phyloP scores from a whole-genome alignment of 2,113 vertebrate genomes.

The Struthidea cinerea region DNA sequence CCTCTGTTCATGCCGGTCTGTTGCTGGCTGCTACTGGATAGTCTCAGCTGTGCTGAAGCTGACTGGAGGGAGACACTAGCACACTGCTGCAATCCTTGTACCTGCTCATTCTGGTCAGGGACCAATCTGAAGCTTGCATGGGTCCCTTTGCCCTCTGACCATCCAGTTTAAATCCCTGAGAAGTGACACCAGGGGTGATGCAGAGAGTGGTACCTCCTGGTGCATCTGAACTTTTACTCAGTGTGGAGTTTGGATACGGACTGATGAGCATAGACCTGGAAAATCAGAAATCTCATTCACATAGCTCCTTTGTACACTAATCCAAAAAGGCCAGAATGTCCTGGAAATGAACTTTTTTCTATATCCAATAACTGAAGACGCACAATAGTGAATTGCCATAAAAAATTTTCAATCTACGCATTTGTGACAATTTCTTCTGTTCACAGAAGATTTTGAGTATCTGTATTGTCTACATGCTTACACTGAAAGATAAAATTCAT shows the following conservation, averaged over 20 bases:
- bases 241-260: neutral
- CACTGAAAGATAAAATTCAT: neutral
- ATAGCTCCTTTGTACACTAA: neutral
- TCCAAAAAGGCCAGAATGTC: neutral
- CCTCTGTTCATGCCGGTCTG: neutral
- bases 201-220: neutral
- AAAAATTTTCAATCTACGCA: accelerated
- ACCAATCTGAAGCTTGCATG: neutral
- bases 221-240: neutral
- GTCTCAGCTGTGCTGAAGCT: neutral
- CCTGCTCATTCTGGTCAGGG: neutral
- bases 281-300: neutral
- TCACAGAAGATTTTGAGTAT: neutral
- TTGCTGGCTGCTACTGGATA: neutral
- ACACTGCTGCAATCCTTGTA: neutral
- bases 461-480: neutral
- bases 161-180: neutral
- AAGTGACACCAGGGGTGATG: neutral
- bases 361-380: neutral
- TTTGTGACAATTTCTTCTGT: neutral
- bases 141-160: neutral
- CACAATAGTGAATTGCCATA: neutral
- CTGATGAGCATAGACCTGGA: neutral
- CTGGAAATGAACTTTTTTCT: neutral
- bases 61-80: neutral